Conservation (phyloP, 2,797 vertebrate species). For the Syndactyla subalaris region DNA sequence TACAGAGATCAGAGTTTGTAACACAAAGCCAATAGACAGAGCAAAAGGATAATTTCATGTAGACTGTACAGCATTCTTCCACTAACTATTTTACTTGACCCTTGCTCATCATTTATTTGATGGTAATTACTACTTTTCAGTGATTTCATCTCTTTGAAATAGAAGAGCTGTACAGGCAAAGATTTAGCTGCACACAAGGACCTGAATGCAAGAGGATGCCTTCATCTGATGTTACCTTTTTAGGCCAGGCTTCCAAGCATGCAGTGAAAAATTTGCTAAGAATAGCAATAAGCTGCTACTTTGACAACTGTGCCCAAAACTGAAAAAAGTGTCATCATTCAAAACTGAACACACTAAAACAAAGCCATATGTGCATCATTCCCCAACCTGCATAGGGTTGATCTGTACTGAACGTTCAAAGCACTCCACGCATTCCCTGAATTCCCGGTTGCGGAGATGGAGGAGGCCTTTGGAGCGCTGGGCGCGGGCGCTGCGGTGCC, state of each 20-base stretch:
- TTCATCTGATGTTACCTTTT: background rate
- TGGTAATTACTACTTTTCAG: background rate
- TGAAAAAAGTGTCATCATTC: background rate
- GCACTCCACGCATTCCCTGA: conserved; percentile 87
- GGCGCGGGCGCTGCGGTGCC: conserved; percentile 86
- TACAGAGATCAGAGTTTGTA: background rate
- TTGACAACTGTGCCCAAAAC: background rate
- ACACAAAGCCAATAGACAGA: background rate
- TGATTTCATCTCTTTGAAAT: background rate
- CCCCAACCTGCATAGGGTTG: conserved; percentile 90
- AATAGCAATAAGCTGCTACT: background rate
- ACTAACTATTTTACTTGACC: background rate
- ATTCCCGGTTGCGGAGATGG: conserved; percentile 86
- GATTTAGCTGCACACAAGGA: background rate
- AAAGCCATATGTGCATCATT: background rate
- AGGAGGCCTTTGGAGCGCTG: conserved; percentile 94
- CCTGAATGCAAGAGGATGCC: background rate
- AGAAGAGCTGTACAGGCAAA: background rate
- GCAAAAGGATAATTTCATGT: background rate
- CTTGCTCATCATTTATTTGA: background rate
- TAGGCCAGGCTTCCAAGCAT: background rate
- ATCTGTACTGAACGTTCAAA: conserved; percentile 89
- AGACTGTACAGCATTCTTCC: background rate
- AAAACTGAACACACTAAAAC: background rate
- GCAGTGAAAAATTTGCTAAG: background rate